phyloP scores from a whole-genome alignment of 2,113 vertebrate species.

The Perognathus longimembris region DNA sequence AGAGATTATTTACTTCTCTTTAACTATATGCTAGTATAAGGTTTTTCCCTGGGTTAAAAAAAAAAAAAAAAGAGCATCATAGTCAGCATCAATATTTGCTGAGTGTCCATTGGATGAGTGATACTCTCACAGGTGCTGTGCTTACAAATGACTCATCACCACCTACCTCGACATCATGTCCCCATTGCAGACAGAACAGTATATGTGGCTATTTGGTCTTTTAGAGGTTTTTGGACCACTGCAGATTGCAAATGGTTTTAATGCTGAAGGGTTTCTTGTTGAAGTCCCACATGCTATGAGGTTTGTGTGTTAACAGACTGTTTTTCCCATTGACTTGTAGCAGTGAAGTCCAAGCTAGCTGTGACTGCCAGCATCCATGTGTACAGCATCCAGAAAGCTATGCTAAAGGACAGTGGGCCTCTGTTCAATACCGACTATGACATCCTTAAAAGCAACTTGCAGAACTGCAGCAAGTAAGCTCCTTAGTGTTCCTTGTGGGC shows the following conservation, averaged over 20 bases:
- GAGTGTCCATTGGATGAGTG: constrained; percentile 61
- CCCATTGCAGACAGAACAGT: constrained; percentile 56
- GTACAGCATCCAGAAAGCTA: constrained; percentile 97
- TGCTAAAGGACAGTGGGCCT: constrained; percentile 94
- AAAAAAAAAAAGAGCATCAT: background rate
- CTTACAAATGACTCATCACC: constrained; percentile 65
- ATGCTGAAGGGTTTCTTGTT: constrained; percentile 76
- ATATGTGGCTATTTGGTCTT: constrained; percentile 58
- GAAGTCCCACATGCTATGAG: constrained; percentile 63
- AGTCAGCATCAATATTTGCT: constrained; percentile 70
- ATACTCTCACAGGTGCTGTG: constrained; percentile 56
- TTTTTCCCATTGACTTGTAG: constrained; percentile 85
- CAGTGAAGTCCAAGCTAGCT: constrained; percentile 92
- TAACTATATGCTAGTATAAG: constrained; percentile 19
- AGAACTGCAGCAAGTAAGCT: constrained; percentile 94
- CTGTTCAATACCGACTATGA: constrained; percentile 97
- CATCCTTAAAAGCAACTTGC: constrained; percentile 94
- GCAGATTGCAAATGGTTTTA: constrained; percentile 70
- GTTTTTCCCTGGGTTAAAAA: constrained; percentile 37
- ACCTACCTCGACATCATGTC: constrained; percentile 64
- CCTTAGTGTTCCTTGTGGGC: constrained; percentile 80
- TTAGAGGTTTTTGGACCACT: constrained; percentile 61
- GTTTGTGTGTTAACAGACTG: constrained; percentile 78
- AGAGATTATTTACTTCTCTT: constrained; percentile 50
- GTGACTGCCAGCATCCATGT: constrained; percentile 92